Evolutionary conservation across 1,140 invertebrate genomes (phyloP), one percentile per base, ranked within the genome.

Genomic region (Mya arenaria): DNA sequence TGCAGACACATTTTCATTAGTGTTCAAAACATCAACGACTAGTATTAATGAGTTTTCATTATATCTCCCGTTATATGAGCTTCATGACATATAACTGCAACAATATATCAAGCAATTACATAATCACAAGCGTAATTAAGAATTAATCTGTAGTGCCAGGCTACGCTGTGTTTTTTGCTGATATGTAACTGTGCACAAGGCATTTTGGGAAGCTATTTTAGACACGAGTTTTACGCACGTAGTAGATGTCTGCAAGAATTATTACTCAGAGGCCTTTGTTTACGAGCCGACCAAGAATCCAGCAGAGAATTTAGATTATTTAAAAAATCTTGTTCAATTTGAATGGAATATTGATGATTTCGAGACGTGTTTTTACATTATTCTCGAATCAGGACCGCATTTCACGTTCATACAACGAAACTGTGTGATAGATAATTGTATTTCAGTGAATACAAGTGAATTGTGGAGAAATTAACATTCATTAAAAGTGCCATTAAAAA

Each of bases 161-260:
- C n/a, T n/a, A n/a, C n/a, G n/a, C n/a, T n/a, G n/a, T n/a, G n/a
- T n/a, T n/a, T n/a, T n/a, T n/a, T n/a, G n/a, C n/a, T n/a, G n/a
- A 78, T 55, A 66, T 78, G 66, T 32, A 52, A 2, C n/a, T 37
- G 52, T 74, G 37, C 36, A 41, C 37, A 48, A 41, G 66, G 55
- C 62, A 41, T 58, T 65, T 55, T 44, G 58, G 34, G 74, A 78
- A 66, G 56, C 74, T 78, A 78, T 78, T 78, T 78, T 41, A 63
- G 74, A 41, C 58, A 25, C 65, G 39, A 48, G 39, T 78, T 77
- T 66, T 78, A 78, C 74, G 74, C 74, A 78, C 74, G 74, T 78
- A 78, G 74, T 78, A 78, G 34, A 62, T 25, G 15, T 15, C 32
- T 39, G 4, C 58, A 32, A 23, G n/a, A 65, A 37, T 65, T 34